phyloP scores from a whole-genome alignment of 2,888 invertebrate genomes.

The Actias luna region DNA sequence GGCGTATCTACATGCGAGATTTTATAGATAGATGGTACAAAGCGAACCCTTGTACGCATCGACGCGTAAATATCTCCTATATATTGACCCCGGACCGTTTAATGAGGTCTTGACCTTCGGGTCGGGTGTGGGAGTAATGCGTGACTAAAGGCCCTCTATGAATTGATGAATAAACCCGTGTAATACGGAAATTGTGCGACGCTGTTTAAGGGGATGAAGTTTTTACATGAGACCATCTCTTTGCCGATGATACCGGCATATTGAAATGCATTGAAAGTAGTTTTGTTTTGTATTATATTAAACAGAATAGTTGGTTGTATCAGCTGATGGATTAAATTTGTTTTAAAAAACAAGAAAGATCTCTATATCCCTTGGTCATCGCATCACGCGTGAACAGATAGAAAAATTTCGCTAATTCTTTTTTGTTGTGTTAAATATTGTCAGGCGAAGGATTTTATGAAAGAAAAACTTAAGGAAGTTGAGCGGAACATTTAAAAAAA shows the following conservation, averaged over 20 bases:
- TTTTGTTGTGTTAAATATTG: no score
- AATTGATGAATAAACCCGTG: constrained; percentile 9
- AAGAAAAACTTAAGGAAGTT: no score
- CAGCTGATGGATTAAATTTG: no score
- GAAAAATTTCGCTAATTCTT: no score
- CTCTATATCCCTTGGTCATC: no score
- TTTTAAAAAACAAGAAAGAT: no score
- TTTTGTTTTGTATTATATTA: no score
- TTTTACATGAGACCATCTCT: not conserved
- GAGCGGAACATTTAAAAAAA: no score
- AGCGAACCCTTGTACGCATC: constrained; percentile 4
- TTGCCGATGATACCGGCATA: not conserved
- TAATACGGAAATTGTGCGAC: not conserved
- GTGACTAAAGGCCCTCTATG: constrained; percentile 3
- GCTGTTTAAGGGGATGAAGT: not conserved
- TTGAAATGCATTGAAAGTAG: not conserved
- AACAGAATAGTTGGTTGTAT: no score
- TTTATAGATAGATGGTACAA: constrained; percentile 6
- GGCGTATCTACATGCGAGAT: not conserved
- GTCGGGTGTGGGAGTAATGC: constrained; percentile 9
- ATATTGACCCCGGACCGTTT: constrained; percentile 10
- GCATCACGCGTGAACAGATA: no score
- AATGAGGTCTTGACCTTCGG: constrained; percentile 11
- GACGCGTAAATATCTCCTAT: constrained; percentile 12
- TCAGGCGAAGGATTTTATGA: no score